These are phyloP conservation scores for Allacma fusca DNA, from an alignment of 2,888 invertebrate genomes.

Conservation along the genomic window DNA sequence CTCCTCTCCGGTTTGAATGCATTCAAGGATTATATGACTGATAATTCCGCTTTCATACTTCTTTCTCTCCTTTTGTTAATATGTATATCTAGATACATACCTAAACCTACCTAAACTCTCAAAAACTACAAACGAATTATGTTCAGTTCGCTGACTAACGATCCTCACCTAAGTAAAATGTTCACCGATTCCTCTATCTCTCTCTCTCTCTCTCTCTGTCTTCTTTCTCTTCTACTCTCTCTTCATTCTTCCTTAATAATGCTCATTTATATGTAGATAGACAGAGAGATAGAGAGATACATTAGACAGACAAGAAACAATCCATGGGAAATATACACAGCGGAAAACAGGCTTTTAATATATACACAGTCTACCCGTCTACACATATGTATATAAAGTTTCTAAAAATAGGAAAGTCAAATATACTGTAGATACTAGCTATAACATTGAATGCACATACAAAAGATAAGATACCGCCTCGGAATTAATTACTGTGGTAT, in stretches of 20 bases:
- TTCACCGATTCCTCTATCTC: not conserved
- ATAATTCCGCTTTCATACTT: conserved; percentile 4
- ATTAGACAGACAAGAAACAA: too few relatives aligned
- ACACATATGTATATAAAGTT: too few relatives aligned
- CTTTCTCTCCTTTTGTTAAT: conserved; percentile 6
- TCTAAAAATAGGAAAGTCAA: too few relatives aligned
- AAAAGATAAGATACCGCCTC: too few relatives aligned
- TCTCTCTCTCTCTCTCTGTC: not conserved
- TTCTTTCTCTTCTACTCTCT: not conserved
- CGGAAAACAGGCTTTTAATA: too few relatives aligned
- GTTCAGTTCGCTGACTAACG: conserved; percentile 25
- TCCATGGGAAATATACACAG: too few relatives aligned
- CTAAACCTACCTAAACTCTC: not conserved
- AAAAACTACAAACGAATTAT: conserved; percentile 5
- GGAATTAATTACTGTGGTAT: too few relatives aligned
- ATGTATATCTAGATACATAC: too few relatives aligned
- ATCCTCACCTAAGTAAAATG: not conserved
- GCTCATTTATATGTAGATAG: not conserved
- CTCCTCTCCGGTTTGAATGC: not conserved
- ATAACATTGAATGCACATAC: too few relatives aligned
- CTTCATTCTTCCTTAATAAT: not conserved
- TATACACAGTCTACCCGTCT: too few relatives aligned
- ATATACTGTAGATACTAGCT: too few relatives aligned
- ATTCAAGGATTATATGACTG: not conserved
- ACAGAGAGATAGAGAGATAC: too few relatives aligned